These are phyloP conservation scores for Lepeophtheirus nordmannii DNA, from an alignment of 2,888 invertebrate species.

Conservation along the genomic window DNA sequence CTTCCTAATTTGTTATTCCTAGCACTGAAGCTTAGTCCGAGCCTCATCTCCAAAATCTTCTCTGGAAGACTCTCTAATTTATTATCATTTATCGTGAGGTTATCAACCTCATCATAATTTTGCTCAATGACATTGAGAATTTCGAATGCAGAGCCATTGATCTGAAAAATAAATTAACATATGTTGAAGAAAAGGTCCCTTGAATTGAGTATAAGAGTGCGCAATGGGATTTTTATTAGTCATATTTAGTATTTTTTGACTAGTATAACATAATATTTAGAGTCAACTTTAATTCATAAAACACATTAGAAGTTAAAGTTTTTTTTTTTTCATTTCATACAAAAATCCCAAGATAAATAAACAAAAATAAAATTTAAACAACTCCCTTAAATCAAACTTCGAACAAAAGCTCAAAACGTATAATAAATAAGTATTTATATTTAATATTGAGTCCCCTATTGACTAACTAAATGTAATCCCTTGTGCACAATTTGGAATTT, in stretches of 20 bases:
- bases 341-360: no score
- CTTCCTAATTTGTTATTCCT: slow-evolving; percentile 13
- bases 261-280: no score
- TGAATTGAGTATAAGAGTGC: no score
- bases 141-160: slow-evolving; percentile 6
- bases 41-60: slow-evolving; percentile 7
- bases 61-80: slow-evolving; percentile 7
- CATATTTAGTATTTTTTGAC: no score
- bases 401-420: no score
- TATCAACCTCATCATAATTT: slow-evolving; percentile 12
- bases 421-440: no score
- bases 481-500: no score
- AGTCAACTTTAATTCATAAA: no score
- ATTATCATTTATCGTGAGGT: slow-evolving; percentile 12
- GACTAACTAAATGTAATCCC: no score
- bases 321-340: not conserved
- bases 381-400: not conserved
- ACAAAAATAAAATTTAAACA: not conserved
- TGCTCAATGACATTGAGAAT: slow-evolving; percentile 7
- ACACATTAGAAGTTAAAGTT: not conserved
- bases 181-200: no score
- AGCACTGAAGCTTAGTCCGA: slow-evolving; percentile 19
- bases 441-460: no score
- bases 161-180: not conserved
- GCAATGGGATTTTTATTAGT: no score